These are phyloP conservation scores for Cariama cristata DNA, from an alignment of 2,113 vertebrate species.

Conservation along the genomic window DNA sequence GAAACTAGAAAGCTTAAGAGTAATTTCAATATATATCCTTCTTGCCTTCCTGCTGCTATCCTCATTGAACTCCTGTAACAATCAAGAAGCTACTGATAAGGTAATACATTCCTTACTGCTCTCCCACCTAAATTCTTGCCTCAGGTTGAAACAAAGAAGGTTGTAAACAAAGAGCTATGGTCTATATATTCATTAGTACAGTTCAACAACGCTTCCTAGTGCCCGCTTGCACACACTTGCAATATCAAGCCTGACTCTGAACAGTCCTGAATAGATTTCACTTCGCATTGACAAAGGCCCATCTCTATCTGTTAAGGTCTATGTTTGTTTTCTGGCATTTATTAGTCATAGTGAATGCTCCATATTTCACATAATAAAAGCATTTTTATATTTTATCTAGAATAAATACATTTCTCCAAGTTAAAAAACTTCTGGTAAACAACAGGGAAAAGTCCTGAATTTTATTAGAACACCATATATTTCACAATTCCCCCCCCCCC, in stretches of 20 bases:
- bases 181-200: neutral
- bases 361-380: neutral
- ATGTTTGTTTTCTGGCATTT: neutral
- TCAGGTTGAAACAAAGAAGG: neutral
- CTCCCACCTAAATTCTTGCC: neutral
- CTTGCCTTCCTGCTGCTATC: neutral
- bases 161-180: neutral
- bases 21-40: neutral
- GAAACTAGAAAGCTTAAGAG: neutral
- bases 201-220: neutral
- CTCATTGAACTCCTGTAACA: neutral
- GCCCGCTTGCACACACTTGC: neutral
- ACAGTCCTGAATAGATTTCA: neutral
- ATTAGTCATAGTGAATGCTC: neutral
- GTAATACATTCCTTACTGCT: neutral
- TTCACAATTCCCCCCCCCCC: neutral
- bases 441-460: neutral
- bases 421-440: neutral
- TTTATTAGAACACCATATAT: neutral
- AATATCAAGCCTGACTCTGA: neutral
- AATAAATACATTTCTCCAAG: neutral
- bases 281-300: neutral
- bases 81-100: neutral
- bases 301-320: neutral
- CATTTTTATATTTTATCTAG: neutral